phyloP scores from a whole-genome alignment of 2,113 vertebrate species.

The Addax nasomaculatus region DNA sequence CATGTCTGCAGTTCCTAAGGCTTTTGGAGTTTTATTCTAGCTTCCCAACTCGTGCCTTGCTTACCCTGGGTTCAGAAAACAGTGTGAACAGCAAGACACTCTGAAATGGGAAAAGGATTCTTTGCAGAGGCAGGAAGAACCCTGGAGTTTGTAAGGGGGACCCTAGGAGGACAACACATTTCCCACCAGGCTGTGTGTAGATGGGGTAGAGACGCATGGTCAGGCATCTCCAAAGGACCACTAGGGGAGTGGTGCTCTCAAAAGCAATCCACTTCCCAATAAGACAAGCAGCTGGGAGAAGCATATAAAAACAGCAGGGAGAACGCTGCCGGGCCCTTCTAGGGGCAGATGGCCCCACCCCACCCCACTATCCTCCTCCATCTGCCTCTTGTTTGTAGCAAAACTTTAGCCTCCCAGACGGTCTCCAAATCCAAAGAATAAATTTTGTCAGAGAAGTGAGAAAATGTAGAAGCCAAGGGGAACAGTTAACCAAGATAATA shows the following conservation, averaged over 20 bases:
- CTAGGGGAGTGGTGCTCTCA: no score
- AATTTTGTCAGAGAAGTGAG: not conserved
- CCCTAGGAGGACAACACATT: not conserved
- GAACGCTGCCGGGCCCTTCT: not conserved
- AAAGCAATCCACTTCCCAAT: not conserved
- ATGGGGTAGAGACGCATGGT: fast-evolving
- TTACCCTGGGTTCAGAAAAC: not conserved
- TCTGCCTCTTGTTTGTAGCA: not conserved
- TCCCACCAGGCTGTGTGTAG: not conserved
- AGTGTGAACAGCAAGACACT: not conserved
- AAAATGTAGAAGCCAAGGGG: not conserved
- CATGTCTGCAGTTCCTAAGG: not conserved
- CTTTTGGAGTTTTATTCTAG: not conserved
- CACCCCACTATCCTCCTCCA: not conserved
- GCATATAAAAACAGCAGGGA: not conserved
- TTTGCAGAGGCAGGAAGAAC: not conserved
- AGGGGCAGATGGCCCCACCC: not conserved
- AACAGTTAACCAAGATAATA: not conserved
- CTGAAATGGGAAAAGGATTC: not conserved
- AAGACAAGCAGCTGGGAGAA: not conserved
- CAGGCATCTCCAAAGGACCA: not conserved
- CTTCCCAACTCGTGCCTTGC: not conserved
- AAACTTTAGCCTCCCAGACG: not conserved
- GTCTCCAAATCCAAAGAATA: not conserved
- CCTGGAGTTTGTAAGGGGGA: not conserved